A percentile compares a stretch with the other conserved stretches of the same genome.
Evolutionary conservation across 1,140 invertebrate genomes (phyloP).

Genomic region (Nomia melanderi): DNA sequence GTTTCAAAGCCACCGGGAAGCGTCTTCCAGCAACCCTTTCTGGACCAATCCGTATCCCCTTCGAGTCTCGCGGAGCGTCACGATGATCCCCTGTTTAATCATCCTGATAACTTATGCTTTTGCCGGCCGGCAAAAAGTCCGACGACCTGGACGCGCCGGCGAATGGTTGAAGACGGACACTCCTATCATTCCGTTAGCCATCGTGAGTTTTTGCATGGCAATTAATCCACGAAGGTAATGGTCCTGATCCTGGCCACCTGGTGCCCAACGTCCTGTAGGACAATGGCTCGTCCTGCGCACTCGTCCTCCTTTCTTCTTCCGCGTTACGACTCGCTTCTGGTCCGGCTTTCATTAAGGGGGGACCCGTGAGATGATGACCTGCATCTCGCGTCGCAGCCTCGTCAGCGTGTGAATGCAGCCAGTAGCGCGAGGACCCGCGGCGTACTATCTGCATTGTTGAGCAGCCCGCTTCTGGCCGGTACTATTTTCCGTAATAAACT

Average conservation of each 20-base stretch:
- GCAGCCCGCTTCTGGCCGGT: constrained; percentile 5
- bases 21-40: background rate
- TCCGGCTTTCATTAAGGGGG: constrained; percentile 60
- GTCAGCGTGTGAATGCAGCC: constrained; percentile 20
- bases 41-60: constrained; percentile 38
- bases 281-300: constrained; percentile 58
- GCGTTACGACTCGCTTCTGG: constrained; percentile 52
- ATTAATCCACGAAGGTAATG: constrained; percentile 74
- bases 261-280: constrained; percentile 67
- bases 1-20: constrained; percentile 5
- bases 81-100: constrained; percentile 61
- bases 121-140: constrained; percentile 52
- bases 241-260: constrained; percentile 71
- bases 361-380: constrained; percentile 62
- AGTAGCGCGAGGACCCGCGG: constrained; percentile 2
- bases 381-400: constrained; percentile 57
- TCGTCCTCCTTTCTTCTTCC: constrained; percentile 25
- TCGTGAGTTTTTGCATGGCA: constrained; percentile 73
- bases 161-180: constrained; percentile 64
- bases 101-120: constrained; percentile 64
- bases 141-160: constrained; percentile 42
- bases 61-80: constrained; percentile 40
- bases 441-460: constrained; percentile 24
- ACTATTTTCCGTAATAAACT: constrained; percentile 19
- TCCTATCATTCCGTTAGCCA: constrained; percentile 70